Percentiles rank a stretch among this genome's conserved stretches.
Evolutionary conservation across 2,797 vertebrate genomes (phyloP).

Genomic region (Cheirogaleus major): DNA sequence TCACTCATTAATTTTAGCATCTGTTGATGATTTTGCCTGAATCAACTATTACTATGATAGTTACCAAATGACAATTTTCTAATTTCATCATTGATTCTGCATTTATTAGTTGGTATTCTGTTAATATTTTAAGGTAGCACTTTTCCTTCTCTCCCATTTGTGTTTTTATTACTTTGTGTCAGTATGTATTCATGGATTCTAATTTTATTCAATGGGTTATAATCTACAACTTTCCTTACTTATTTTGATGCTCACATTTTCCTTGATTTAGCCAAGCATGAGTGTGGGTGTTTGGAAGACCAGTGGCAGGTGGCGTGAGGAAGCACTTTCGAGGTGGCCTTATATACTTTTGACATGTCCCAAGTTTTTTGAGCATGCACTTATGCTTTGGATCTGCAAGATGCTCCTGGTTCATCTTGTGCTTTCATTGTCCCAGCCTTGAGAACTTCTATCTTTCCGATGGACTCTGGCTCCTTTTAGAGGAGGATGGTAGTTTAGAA

Average conservation of each 20-base stretch:
- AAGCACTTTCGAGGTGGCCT: background rate
- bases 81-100: background rate
- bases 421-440: background rate
- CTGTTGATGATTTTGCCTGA: slow-evolving; percentile 13
- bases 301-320: background rate
- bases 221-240: background rate
- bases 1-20: background rate
- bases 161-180: background rate
- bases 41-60: background rate
- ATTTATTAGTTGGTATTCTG: slow-evolving; percentile 2
- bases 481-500: background rate
- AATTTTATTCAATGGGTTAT: background rate
- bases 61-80: background rate
- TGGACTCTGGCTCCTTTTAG: background rate
- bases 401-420: background rate
- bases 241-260: background rate
- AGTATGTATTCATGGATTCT: background rate
- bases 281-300: background rate
- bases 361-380: background rate
- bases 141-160: background rate
- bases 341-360: background rate
- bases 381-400: background rate
- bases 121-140: background rate
- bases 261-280: background rate
- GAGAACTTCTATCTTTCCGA: background rate